A percentile compares a stretch with the other conserved stretches of the same genome.
Conservation (phyloP, 1,140 invertebrate species). For the Cryptotermes secundus region DNA sequence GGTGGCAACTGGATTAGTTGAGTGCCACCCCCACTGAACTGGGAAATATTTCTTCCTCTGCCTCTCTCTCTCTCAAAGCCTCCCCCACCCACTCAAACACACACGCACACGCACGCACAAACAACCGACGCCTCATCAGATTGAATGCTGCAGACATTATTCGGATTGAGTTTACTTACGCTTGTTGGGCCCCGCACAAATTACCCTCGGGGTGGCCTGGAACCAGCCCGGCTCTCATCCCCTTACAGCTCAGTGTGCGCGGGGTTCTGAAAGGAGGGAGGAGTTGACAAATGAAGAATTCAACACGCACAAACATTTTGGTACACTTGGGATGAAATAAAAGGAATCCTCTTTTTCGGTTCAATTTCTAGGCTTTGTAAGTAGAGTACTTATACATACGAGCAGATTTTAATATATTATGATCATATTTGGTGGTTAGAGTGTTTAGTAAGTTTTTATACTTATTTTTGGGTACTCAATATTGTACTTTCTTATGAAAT, state of each 20-base stretch:
- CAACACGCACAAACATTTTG: conserved; percentile 16
- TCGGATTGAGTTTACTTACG: conserved; percentile 16
- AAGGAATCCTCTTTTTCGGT: background rate
- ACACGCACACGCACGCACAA: too few relatives aligned
- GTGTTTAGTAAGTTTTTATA: too few relatives aligned
- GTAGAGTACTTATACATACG: too few relatives aligned
- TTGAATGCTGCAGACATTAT: conserved; percentile 17
- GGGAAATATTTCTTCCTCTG: too few relatives aligned
- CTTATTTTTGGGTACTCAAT: too few relatives aligned
- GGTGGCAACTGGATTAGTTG: background rate
- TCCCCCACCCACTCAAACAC: too few relatives aligned
- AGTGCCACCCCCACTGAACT: background rate
- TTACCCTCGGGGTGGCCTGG: background rate
- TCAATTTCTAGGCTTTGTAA: background rate
- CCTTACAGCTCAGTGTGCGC: background rate
- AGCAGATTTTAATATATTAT: too few relatives aligned
- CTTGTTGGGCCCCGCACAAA: conserved; percentile 12
- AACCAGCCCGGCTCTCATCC: background rate
- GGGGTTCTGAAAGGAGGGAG: background rate
- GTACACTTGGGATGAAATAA: conserved; percentile 6
- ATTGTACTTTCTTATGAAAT: too few relatives aligned
- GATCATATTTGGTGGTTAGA: too few relatives aligned
- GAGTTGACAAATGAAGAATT: conserved; percentile 17
- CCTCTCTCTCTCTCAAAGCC: too few relatives aligned
- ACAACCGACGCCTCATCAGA: background rate